A percentile compares a stretch with the other conserved stretches of the same genome.
phyloP scores from a whole-genome alignment of 2,797 vertebrate genomes.

The Hoplostethus mediterraneus region DNA sequence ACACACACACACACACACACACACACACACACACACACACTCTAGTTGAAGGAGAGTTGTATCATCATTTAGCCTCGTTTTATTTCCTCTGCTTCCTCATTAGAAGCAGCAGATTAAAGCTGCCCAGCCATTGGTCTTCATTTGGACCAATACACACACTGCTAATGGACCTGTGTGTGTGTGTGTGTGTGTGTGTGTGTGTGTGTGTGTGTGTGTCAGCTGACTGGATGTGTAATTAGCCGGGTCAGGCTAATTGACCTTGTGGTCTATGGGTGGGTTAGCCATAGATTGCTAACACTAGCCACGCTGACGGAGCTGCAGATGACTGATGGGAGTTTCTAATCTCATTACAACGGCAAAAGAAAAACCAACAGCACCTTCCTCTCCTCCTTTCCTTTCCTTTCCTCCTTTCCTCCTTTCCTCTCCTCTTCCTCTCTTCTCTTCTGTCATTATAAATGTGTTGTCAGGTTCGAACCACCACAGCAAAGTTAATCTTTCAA shows the following conservation, averaged over 20 bases:
- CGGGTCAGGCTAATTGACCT: constrained; percentile 91
- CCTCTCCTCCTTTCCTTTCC: neutral
- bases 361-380: constrained; percentile 35
- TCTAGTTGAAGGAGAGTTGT: constrained; percentile 83
- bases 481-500: no score
- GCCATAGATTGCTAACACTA: constrained; percentile 66
- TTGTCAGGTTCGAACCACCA: no score
- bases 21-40: constrained; percentile 65
- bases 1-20: constrained; percentile 22
- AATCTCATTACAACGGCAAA: constrained; percentile 37
- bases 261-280: constrained; percentile 68
- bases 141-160: constrained; percentile 88
- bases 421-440: no score
- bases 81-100: constrained; percentile 91
- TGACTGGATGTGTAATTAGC: constrained; percentile 86
- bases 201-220: constrained; percentile 21
- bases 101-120: constrained; percentile 88
- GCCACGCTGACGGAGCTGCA: constrained; percentile 21
- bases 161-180: constrained; percentile 55
- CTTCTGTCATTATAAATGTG: no score
- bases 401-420: no score
- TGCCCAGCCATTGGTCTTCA: constrained; percentile 92
- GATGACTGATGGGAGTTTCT: constrained; percentile 63
- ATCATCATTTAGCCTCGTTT: constrained; percentile 90
- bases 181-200: constrained; percentile 5